phyloP scores from a whole-genome alignment of 2,888 invertebrate species.

The Drosophila birchii region DNA sequence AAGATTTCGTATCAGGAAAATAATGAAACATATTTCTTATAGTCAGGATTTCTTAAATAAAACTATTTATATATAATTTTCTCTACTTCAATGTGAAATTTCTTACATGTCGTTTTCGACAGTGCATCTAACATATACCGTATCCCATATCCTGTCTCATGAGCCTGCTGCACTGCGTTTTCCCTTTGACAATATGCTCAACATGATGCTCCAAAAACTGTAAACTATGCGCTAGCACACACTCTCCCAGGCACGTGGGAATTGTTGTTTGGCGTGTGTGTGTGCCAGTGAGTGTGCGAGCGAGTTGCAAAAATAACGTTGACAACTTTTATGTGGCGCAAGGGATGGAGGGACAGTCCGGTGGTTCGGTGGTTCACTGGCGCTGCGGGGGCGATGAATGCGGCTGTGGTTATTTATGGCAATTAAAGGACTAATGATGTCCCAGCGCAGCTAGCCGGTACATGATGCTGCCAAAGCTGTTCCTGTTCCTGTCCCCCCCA shows the following conservation, averaged over 20 bases:
- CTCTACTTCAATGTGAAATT: too few species aligned
- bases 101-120: background rate
- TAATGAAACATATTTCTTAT: too few species aligned
- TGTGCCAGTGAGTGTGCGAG: constrained; percentile 47
- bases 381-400: constrained; percentile 48
- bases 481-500: constrained; percentile 15
- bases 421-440: constrained; percentile 82
- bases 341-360: constrained; percentile 7
- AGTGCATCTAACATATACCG: constrained; percentile 6
- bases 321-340: constrained; percentile 71
- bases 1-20: too few species aligned
- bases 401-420: constrained; percentile 80
- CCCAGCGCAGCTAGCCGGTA: constrained; percentile 65
- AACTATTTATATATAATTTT: too few species aligned
- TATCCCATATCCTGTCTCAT: constrained; percentile 40
- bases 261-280: constrained; percentile 42
- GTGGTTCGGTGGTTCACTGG: constrained; percentile 16
- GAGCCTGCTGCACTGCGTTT: constrained; percentile 45
- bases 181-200: constrained; percentile 64
- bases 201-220: constrained; percentile 64
- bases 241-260: constrained; percentile 70
- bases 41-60: background rate
- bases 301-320: constrained; percentile 77
- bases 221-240: constrained; percentile 47
- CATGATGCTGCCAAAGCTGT: constrained; percentile 51